phyloP scores from a whole-genome alignment of 2,888 invertebrate species.

The Meteorus colon region DNA sequence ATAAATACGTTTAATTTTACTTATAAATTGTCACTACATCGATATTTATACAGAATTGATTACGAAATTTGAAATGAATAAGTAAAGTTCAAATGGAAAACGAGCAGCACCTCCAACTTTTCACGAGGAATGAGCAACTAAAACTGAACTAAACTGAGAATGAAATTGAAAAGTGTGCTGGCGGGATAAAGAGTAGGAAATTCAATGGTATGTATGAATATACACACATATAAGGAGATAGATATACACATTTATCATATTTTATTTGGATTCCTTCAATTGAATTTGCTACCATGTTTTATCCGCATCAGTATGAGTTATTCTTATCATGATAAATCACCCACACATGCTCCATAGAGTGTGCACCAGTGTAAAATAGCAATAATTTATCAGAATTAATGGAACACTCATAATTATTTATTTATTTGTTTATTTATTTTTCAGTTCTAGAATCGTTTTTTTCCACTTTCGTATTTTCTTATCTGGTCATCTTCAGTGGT shows the following conservation, averaged over 20 bases:
- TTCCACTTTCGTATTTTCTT: too few species aligned
- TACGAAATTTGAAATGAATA: slow-evolving; percentile 1
- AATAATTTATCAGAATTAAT: too few species aligned
- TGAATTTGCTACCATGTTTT: background rate
- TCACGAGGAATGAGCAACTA: background rate
- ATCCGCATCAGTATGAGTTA: background rate
- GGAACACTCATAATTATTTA: too few species aligned
- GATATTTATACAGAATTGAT: background rate
- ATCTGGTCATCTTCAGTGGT: too few species aligned
- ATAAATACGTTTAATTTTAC: too few species aligned
- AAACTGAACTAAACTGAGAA: slow-evolving; percentile 2
- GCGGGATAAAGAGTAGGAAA: background rate
- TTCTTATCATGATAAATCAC: slow-evolving; percentile 5
- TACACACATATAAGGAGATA: background rate
- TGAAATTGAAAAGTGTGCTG: background rate
- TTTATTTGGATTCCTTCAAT: background rate
- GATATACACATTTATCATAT: background rate
- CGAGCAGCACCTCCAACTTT: background rate
- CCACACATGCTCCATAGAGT: background rate
- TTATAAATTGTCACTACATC: background rate
- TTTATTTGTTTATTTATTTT: too few species aligned
- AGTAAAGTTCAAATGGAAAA: background rate
- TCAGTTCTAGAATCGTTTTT: too few species aligned
- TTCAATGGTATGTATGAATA: background rate
- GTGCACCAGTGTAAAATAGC: too few species aligned